Conservation (phyloP, 2,113 vertebrate genomes). For the Carassius carassius region DNA sequence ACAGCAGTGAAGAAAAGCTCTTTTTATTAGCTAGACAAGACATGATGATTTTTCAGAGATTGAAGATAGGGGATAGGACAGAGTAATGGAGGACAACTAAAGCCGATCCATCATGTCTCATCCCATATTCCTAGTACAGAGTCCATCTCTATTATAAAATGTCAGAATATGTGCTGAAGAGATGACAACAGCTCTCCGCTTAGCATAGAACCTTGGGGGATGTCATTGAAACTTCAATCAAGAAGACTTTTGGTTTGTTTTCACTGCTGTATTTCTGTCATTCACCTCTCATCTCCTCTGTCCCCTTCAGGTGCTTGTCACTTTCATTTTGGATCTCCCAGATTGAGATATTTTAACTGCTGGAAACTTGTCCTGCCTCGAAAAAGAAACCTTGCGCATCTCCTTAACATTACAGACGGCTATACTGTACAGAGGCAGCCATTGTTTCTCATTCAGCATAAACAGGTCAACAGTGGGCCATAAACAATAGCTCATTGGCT, state of each 20-base stretch:
- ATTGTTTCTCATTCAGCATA: constrained; percentile 3
- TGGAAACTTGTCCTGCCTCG: background rate
- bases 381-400: background rate
- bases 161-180: background rate
- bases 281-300: background rate
- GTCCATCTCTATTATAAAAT: background rate
- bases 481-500: constrained; percentile 13
- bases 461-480: constrained; percentile 13
- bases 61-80: background rate
- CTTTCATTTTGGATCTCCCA: background rate
- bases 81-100: background rate
- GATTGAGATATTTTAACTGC: background rate
- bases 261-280: constrained; percentile 1
- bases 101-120: background rate
- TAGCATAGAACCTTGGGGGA: background rate
- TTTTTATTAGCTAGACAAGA: background rate
- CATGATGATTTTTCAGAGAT: background rate
- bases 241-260: constrained; percentile 12
- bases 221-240: constrained; percentile 16
- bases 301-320: constrained; percentile 23
- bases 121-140: background rate
- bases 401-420: background rate
- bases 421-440: constrained; percentile 17
- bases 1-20: background rate
- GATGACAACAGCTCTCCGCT: background rate